phyloP scores from a whole-genome alignment of 2,888 invertebrate genomes.

The Bugulina stolonifera region DNA sequence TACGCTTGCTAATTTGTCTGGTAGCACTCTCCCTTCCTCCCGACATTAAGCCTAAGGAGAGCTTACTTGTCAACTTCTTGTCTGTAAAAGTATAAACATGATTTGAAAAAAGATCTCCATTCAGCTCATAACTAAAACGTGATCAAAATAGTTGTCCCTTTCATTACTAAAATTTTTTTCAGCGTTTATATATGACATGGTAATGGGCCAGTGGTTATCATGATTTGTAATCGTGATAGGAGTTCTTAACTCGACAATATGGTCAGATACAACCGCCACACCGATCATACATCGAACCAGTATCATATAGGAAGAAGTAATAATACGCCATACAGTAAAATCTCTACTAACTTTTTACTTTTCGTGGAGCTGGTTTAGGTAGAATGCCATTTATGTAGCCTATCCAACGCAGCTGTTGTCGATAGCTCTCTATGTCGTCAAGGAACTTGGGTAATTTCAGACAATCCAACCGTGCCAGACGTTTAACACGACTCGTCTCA shows the following conservation, averaged over 20 bases:
- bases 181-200: too few relatives aligned
- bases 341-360: not conserved
- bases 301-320: too few relatives aligned
- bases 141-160: too few relatives aligned
- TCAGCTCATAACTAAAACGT: too few relatives aligned
- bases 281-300: too few relatives aligned
- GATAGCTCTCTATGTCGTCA: constrained; percentile 42
- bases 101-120: too few relatives aligned
- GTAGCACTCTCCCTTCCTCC: not conserved
- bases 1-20: not conserved
- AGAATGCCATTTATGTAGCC: constrained; percentile 39
- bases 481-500: constrained; percentile 42
- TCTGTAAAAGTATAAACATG: not conserved
- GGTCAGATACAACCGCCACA: too few relatives aligned
- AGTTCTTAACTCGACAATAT: too few relatives aligned
- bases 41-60: not conserved
- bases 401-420: constrained; percentile 38
- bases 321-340: too few relatives aligned
- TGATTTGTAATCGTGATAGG: too few relatives aligned
- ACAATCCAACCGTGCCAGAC: constrained; percentile 42
- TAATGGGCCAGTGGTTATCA: too few relatives aligned
- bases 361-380: constrained; percentile 1
- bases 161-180: too few relatives aligned
- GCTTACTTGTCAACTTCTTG: not conserved
- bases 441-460: constrained; percentile 46